A percentile compares a stretch with the other conserved stretches of the same genome.
phyloP scores from a whole-genome alignment of 2,888 invertebrate genomes.

The Camponotus fellah region DNA sequence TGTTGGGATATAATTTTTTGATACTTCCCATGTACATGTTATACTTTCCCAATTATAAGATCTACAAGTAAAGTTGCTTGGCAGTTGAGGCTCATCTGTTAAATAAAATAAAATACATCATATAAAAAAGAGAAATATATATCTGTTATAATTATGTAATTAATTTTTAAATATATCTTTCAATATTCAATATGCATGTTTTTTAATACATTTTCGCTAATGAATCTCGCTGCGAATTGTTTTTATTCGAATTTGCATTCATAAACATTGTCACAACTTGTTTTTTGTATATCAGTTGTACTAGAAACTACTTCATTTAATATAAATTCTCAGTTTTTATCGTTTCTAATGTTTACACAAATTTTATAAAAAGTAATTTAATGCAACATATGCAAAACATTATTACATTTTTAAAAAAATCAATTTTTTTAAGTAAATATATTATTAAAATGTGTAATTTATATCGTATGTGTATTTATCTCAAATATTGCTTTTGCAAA shows the following conservation, averaged over 20 bases:
- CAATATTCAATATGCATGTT: background rate
- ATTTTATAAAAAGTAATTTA: background rate
- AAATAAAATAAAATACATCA: constrained; percentile 2
- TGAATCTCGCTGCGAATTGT: background rate
- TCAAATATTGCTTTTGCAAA: background rate
- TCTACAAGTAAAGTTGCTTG: constrained; percentile 91
- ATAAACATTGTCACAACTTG: background rate
- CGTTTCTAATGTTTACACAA: background rate
- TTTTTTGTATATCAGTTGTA: background rate
- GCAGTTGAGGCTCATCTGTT: constrained; percentile 88
- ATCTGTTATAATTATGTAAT: background rate
- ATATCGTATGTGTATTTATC: background rate
- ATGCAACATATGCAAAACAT: background rate
- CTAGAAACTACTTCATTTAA: background rate
- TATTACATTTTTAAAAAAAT: background rate
- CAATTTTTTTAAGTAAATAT: constrained; percentile 2
- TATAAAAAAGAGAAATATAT: background rate
- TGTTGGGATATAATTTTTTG: constrained; percentile 88
- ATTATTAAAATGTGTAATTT: constrained; percentile 23
- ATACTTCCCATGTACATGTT: constrained; percentile 91
- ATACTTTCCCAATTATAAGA: constrained; percentile 92
- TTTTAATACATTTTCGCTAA: background rate
- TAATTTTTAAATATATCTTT: constrained; percentile 10
- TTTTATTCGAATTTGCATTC: background rate
- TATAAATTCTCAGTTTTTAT: constrained; percentile 11